Conservation (phyloP, 2,888 invertebrate genomes). For the Ectemnius continuus region DNA sequence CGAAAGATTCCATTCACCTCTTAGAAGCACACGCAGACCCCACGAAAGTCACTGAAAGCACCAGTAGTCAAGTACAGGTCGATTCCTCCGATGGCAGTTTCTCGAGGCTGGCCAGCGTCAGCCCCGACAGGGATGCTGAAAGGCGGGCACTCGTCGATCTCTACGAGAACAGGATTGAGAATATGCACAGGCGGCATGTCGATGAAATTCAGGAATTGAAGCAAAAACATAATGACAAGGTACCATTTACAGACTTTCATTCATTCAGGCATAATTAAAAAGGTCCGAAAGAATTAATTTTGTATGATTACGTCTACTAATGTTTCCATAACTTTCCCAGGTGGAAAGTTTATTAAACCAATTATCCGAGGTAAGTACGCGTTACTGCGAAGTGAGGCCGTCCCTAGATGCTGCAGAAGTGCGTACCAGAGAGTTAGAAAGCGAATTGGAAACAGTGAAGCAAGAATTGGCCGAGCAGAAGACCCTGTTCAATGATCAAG, state of each 20-base stretch:
- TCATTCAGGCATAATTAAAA: neutral
- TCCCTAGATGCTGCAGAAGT: slow-evolving; percentile 86
- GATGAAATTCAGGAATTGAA: slow-evolving; percentile 87
- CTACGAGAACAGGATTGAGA: slow-evolving; percentile 88
- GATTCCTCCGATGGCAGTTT: slow-evolving; percentile 17
- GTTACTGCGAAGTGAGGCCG: slow-evolving; percentile 88
- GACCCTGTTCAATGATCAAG: slow-evolving; percentile 82
- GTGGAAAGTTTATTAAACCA: slow-evolving; percentile 86
- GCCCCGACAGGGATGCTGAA: slow-evolving; percentile 80
- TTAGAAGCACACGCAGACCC: slow-evolving; percentile 56
- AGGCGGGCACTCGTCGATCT: slow-evolving; percentile 84
- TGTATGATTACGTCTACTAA: too few species aligned
- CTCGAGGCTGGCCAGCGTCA: slow-evolving; percentile 17
- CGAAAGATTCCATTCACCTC: slow-evolving; percentile 84
- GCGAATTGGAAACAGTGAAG: slow-evolving; percentile 85
- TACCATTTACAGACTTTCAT: slow-evolving; percentile 42
- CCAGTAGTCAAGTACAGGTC: too few species aligned
- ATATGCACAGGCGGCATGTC: slow-evolving; percentile 83
- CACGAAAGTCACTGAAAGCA: neutral
- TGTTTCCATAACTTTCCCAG: slow-evolving; percentile 64
- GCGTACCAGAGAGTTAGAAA: slow-evolving; percentile 84
- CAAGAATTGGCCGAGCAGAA: slow-evolving; percentile 85
- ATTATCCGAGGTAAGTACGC: slow-evolving; percentile 86
- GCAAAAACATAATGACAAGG: slow-evolving; percentile 87
- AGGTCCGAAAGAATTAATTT: too few species aligned